phyloP scores from a whole-genome alignment of 2,888 invertebrate species.

The Gymnosoma rotundatum region DNA sequence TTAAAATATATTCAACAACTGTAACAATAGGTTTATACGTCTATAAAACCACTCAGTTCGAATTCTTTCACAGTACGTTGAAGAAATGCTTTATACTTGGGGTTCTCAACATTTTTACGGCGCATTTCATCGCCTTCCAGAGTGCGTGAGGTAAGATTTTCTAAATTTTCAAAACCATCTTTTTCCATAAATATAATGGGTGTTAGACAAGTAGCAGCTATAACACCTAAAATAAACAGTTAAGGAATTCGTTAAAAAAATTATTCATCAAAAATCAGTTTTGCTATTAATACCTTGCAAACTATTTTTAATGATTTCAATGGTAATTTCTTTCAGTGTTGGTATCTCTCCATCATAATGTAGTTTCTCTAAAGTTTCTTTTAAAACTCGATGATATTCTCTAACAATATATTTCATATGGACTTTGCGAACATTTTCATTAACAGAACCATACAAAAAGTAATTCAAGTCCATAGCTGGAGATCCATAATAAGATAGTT shows the following conservation, averaged over 20 bases:
- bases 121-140: slow-evolving; percentile 78
- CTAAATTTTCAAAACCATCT: slow-evolving; percentile 76
- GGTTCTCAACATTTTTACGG: slow-evolving; percentile 79
- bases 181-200: slow-evolving; percentile 80
- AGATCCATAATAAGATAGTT: slow-evolving; percentile 80
- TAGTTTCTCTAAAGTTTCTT: slow-evolving; percentile 77
- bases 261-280: not conserved
- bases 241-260: not conserved
- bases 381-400: slow-evolving; percentile 79
- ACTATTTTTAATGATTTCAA: slow-evolving; percentile 80
- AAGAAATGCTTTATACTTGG: slow-evolving; percentile 79
- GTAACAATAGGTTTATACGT: slow-evolving; percentile 71
- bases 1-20: slow-evolving; percentile 19
- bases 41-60: slow-evolving; percentile 80
- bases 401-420: slow-evolving; percentile 79
- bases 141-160: slow-evolving; percentile 77
- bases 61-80: slow-evolving; percentile 80
- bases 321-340: slow-evolving; percentile 79
- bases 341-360: slow-evolving; percentile 79
- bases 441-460: slow-evolving; percentile 79
- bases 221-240: slow-evolving; percentile 76
- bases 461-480: slow-evolving; percentile 81
- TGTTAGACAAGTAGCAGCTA: slow-evolving; percentile 80
- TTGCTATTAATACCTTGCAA: slow-evolving; percentile 76
- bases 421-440: slow-evolving; percentile 80